Base-by-base conservation (phyloP, 2,888 invertebrate species). In the Diplazon laetatorius region DNA sequence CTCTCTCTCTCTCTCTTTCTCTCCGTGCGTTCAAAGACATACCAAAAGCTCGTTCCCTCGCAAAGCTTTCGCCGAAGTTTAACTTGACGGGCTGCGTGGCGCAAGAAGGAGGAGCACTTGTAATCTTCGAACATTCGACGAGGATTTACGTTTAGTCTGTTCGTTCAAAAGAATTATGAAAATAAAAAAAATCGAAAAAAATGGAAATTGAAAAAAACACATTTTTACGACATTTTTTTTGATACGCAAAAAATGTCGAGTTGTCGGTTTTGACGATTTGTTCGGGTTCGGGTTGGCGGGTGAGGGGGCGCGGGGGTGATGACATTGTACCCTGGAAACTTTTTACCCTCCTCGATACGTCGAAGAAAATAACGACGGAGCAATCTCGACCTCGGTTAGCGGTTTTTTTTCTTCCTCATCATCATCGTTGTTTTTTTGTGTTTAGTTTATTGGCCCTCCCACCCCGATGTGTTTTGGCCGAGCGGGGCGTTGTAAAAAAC, bases 361-460 rank as follows among this genome's bases (percentile, higher is more conserved):
- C 60, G 44, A 30, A 42, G 60, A 68, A 63, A 37, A 14, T 35
- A 48, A 63, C 50, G n/a, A n/a, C n/a, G n/a, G n/a, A 55, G 39
- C 30, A 50, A n/a, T 37, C 60, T 73, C 73, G 57, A 60, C 39
- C 65, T 55, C 70, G 30, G 70, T 78, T 71, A 78, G 78, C 78
- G 75, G 66, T 71, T 78, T 78, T 78, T 78, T 74, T 39, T 46
- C 37, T 46, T 75, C n/a, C n/a, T n/a, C n/a, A n/a, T n/a, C n/a
- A n/a, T n/a, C n/a, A n/a, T n/a, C n/a, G n/a, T n/a, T 75, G 71
- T 62, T 52, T 46, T 52, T 46, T 16, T 25, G 69, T 60, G 39
- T 3, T 37, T 55, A 35, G 30, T n/a, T n/a, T n/a, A n/a, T n/a
- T n/a, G n/a, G n/a, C n/a, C n/a, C n/a, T n/a, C n/a, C n/a, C n/a